Evolutionary conservation across 92 coral and sea anemone genomes (phyloP), one percentile per base, ranked within the genome.

Genomic region (Umimayanthus kanabou): DNA sequence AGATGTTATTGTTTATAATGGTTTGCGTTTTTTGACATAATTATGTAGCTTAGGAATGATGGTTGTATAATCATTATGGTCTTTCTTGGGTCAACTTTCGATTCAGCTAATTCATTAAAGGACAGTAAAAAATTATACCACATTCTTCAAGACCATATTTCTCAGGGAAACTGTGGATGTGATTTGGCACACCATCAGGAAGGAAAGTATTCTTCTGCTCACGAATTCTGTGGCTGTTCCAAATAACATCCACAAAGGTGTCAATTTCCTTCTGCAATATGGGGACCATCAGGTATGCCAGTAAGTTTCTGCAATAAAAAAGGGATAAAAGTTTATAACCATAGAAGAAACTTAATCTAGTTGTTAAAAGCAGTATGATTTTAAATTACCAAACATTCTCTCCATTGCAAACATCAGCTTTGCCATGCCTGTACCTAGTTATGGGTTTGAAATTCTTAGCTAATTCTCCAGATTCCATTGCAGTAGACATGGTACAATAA

Each of bases 111-210:
- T 55, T 11, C 6, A 55, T 55, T 55, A 55, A 55, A 55, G 64
- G 64, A 13, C 64, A 55, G 20, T 0, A 49, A 55, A 55, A 79
- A 37, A 79, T 49, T 70, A 33, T 87, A 87, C 89, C 89, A 55
- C 89, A 87, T 45, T 87, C 89, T 78, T 87, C 76, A 50, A 87
- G 84, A 28, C 84, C 89, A 87, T 87, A 87, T 77, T 78, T n/a
- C 75, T 87, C 77, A 55, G 89, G 85, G 66, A 87, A 87, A 37
- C 25, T 79, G 72, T 87, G 76, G 76, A 87, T 65, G 57, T 77
- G 84, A 57, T 87, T 87, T 9, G 85, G 89, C 29, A 87, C 77
- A 29, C 89, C 89, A 87, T 87, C 85, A n/a, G 89, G 89, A 76
- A 87, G 89, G 53, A n/a, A 76, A 22, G 89, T 87, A 77, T 87